These are phyloP conservation scores for Semnopithecus entellus DNA, from an alignment of 2,113 vertebrate species.

Conservation along the genomic window DNA sequence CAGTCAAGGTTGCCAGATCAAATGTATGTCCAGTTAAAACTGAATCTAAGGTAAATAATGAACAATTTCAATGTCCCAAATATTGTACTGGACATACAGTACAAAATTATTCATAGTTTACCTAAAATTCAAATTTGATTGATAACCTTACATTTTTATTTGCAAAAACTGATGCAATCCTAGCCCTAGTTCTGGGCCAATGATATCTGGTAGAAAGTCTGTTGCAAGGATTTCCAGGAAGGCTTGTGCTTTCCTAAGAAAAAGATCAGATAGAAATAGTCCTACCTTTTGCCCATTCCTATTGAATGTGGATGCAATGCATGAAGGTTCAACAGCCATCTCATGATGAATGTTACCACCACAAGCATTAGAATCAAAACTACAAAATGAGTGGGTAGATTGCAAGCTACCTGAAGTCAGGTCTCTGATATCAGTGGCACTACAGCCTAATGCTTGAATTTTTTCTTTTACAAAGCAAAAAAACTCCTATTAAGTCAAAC, in stretches of 20 bases:
- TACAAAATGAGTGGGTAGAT: not conserved
- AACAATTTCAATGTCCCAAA: not conserved
- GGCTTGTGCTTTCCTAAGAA: not conserved
- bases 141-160: not conserved
- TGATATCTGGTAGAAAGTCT: not conserved
- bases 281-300: not conserved
- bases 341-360: not conserved
- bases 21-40: not conserved
- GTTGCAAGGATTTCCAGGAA: not conserved
- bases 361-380: not conserved
- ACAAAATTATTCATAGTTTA: not conserved
- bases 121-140: not conserved
- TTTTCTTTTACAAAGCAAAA: not conserved
- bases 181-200: not conserved
- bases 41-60: not conserved
- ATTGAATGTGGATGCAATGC: not conserved
- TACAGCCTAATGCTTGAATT: accelerated
- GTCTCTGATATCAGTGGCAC: not conserved
- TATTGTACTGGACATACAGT: not conserved
- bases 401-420: not conserved
- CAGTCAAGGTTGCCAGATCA: not conserved
- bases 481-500: not conserved
- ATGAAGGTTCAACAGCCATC: not conserved
- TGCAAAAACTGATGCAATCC: not conserved
- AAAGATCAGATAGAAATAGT: not conserved